phyloP scores from a whole-genome alignment of 2,888 invertebrate species.

The Ephialtes manifestator region DNA sequence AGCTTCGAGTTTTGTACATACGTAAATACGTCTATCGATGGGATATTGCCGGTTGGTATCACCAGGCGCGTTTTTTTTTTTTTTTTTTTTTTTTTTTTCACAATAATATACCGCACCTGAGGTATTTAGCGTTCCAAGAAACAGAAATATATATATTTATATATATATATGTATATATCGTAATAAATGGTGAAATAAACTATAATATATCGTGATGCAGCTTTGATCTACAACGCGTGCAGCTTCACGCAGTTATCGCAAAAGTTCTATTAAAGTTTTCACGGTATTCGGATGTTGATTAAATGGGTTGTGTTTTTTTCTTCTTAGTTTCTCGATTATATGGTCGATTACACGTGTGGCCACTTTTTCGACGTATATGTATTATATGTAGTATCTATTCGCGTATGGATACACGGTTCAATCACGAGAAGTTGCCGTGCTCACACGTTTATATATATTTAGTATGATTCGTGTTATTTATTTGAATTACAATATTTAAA shows the following conservation, averaged over 20 bases:
- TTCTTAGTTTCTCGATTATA: conserved; percentile 39
- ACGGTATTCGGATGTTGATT: conserved; percentile 51
- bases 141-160: conserved; percentile 64
- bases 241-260: conserved; percentile 44
- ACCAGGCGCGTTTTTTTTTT: conserved; percentile 72
- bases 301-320: conserved; percentile 5
- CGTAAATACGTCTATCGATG: conserved; percentile 69
- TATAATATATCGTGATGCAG: conserved; percentile 47
- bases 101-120: conserved; percentile 74
- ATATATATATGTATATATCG: conserved; percentile 55
- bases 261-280: conserved; percentile 48
- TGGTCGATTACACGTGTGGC: conserved; percentile 56
- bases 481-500: conserved; percentile 55
- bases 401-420: conserved; percentile 28
- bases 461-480: conserved; percentile 48
- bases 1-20: conserved; percentile 70
- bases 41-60: conserved; percentile 69
- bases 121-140: conserved; percentile 67
- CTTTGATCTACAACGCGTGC: conserved; percentile 49
- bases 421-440: conserved; percentile 29
- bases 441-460: conserved; percentile 33
- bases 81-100: conserved; percentile 69
- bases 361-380: conserved; percentile 45
- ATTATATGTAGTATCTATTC: conserved; percentile 32
- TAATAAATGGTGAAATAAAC: conserved; percentile 56